Base-by-base conservation (phyloP, 1,140 invertebrate species). In the Hypothenemus hampei region DNA sequence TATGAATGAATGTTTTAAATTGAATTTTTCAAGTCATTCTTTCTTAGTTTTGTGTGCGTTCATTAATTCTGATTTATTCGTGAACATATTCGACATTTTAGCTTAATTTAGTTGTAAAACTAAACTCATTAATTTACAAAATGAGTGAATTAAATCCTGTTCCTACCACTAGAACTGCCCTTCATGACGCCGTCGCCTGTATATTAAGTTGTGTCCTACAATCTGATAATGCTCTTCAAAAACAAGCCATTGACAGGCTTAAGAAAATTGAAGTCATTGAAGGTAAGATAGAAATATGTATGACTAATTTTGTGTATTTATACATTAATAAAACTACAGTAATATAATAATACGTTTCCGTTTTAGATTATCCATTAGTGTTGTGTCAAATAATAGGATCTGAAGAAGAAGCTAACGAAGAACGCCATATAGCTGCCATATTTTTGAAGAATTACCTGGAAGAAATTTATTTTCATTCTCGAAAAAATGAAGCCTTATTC, bases 381-480 rank as follows among this genome's bases (percentile, higher is more conserved):
- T 23, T 58, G 18, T 44, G 20, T 52, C 13, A 46, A 31, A 45
- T 58, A 6, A 46, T 58, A 23, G 40, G 33, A 19, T 15, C 11
- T 3, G 5, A 16, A 19, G 40, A 58, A 15, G 56, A 51, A 29
- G 31, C 41, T 8, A 2, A 22, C 6, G 31, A 23, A 3, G 56
- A 51, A 23, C 41, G 48, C 18, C 48, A 51, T 10, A 16, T 58
- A 18, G 56, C 56, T 18, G 23, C 47, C 26, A 43, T 58, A 4
- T 58, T 51, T 33, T 21, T 58, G 4, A 58, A 52, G 21, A 58
- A 58, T 36, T 58, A 58, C 26, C 20, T 58, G 4, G 41, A 52
- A 20, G 47, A 43, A 21, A 18, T 51, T n/a, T 49, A 31, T n/a
- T n/a, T 23, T 7, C 16, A 48, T 13, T n/a, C 3, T 4, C 16